Base-by-base conservation (phyloP, 2,888 invertebrate genomes). In the Ptycholaimellus sp. region DNA sequence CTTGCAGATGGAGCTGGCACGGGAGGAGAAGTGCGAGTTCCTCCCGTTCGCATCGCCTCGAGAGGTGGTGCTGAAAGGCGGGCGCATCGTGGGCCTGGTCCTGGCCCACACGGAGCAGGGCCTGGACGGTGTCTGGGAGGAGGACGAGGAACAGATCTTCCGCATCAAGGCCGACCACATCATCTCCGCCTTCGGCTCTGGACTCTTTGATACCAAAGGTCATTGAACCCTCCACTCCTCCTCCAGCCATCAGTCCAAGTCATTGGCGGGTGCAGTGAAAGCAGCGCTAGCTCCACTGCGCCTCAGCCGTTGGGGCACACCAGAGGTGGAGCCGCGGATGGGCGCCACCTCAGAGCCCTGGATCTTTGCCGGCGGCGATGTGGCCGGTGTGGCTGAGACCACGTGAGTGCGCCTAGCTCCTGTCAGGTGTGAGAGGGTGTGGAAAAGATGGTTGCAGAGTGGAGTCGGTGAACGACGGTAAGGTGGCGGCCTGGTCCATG, bases 391-490 rank as follows among this genome's bases (percentile, higher is more conserved):
- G 27, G 78, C 90, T 0, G 83, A 90, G 61, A 96, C 93, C 1
- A 93, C 93, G 0, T n/a, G n/a, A n/a, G n/a, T n/a, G n/a, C n/a
- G n/a, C n/a, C n/a, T n/a, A n/a, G n/a, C n/a, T n/a, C n/a, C n/a
- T n/a, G n/a, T n/a, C n/a, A n/a, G n/a, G n/a, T n/a, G n/a, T n/a
- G n/a, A n/a, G n/a, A n/a, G n/a, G n/a, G n/a, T n/a, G n/a, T n/a
- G n/a, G n/a, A n/a, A n/a, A n/a, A n/a, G n/a, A n/a, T n/a, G n/a
- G n/a, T n/a, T n/a, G n/a, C n/a, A n/a, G n/a, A n/a, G 93, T 96
- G 0, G 96, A 96, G 61, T 77, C 87, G 0, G 87, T 85, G 1
- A 96, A 96, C 56, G 96, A 96, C 61, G 96, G 96, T 23, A 96
- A 96, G 66, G 79, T 76, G 1, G n/a, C n/a, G n/a, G n/a, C n/a